These are phyloP conservation scores for Ciconia stormi DNA, from an alignment of 2,113 vertebrate genomes.

Conservation along the genomic window DNA sequence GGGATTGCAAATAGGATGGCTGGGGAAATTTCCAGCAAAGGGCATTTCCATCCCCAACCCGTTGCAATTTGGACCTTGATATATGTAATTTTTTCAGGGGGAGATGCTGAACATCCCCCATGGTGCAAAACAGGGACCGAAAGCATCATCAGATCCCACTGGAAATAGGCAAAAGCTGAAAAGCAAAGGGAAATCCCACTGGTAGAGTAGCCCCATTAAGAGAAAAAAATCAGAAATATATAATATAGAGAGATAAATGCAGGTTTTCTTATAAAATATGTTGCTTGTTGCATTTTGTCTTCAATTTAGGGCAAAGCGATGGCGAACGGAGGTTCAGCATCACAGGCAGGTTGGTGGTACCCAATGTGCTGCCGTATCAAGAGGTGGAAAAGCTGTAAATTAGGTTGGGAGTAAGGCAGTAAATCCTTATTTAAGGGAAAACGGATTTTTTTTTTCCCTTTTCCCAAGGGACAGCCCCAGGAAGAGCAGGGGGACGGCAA, in stretches of 20 bases:
- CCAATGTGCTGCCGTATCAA: rapidly evolving
- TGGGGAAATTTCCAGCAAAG: background rate
- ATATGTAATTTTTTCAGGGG: rapidly evolving
- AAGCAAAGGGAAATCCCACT: background rate
- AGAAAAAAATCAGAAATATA: rapidly evolving
- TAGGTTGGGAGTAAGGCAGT: background rate
- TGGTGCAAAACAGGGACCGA: rapidly evolving
- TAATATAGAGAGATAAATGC: too few relatives aligned
- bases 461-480: background rate
- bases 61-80: rapidly evolving
- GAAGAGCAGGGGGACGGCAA: background rate
- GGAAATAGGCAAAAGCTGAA: background rate
- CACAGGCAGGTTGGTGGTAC: background rate
- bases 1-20: background rate
- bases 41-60: rapidly evolving
- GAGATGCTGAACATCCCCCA: background rate
- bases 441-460: rapidly evolving
- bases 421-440: background rate
- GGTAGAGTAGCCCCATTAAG: rapidly evolving
- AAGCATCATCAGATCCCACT: background rate
- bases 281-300: background rate
- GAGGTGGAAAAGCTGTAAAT: background rate
- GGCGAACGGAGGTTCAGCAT: background rate
- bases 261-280: background rate
- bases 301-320: background rate